Evolutionary conservation across 2,113 vertebrate genomes (phyloP), one percentile per base, ranked within the genome.

Genomic region (Coreoperca whiteheadi): DNA sequence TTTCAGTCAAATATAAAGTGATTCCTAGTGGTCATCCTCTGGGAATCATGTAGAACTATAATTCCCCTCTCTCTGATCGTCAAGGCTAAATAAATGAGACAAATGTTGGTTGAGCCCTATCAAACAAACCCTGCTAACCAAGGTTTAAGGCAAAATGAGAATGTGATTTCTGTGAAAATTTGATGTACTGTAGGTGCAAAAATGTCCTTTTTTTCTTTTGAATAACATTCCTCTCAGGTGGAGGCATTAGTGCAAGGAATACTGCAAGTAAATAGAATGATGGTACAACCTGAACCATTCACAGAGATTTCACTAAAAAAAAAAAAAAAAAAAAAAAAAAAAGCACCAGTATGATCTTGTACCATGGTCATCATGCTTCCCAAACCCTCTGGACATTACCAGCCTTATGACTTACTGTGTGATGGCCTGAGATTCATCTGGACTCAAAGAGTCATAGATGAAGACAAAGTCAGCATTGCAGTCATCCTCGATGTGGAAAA

Each of bases 401-500:
- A 51, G 28, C 21, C 15, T 23, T 25, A 57, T 4, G 28, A 93
- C 96, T 96, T 88, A 96, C 96, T 89, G 67, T 65, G 94, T 96
- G 83, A 96, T 95, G 67, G 93, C 91, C 57, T 91, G 91, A 37
- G 94, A 89, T 3, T 91, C 60, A 1, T 95, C 95, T 2, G 95
- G 90, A 84, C 94, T 96, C 74, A 96, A 80, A 1, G 95, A 96
- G 89, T 96, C 92, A 41, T 89, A 96, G 73, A 96, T 93, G 76
- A 71, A 92, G 60, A 96, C 95, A 69, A 94, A 96, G 88, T 95
- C 95, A 1, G 92, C 88, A 1, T 41, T 37, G 89, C 96, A 96
- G 86, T 96, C 93, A n/a, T 96, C 96, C 89, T 96, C 95, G 14
- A 95, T 79, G 79, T 95, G 25, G 88, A 96, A 96, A 59, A 50